Percentiles rank a stretch among this genome's conserved stretches.
Conservation (phyloP, 2,113 vertebrate species). For the Grammomys dolichurus region DNA sequence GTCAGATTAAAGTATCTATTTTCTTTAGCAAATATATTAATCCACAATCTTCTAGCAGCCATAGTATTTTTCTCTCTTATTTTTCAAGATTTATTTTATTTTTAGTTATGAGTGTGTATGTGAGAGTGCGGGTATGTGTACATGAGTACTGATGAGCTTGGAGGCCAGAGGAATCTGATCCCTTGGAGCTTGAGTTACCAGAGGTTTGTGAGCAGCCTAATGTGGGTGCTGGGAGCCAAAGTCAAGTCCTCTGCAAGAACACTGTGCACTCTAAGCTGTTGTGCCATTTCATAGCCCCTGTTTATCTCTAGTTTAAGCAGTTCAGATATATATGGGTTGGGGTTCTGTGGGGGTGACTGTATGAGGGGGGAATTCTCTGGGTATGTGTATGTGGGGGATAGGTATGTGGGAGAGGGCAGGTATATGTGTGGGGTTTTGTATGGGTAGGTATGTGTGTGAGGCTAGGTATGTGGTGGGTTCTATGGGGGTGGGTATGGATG, state of each 20-base stretch:
- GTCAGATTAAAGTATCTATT: not conserved
- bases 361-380: too few species aligned
- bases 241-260: not conserved
- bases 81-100: not conserved
- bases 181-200: not conserved
- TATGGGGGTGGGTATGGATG: too few species aligned
- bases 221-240: not conserved
- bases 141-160: not conserved
- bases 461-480: too few species aligned
- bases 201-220: not conserved
- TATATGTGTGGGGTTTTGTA: not conserved
- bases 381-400: not conserved
- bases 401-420: not conserved
- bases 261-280: too few species aligned
- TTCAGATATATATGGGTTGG: not conserved
- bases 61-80: not conserved
- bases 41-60: not conserved
- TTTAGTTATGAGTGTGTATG: not conserved
- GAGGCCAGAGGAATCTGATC: not conserved
- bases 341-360: too few species aligned
- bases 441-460: too few species aligned
- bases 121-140: not conserved
- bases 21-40: slow-evolving; percentile 32
- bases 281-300: not conserved
- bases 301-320: not conserved